phyloP scores from a whole-genome alignment of 2,797 vertebrate genomes.

The Leptoclinus maculatus region DNA sequence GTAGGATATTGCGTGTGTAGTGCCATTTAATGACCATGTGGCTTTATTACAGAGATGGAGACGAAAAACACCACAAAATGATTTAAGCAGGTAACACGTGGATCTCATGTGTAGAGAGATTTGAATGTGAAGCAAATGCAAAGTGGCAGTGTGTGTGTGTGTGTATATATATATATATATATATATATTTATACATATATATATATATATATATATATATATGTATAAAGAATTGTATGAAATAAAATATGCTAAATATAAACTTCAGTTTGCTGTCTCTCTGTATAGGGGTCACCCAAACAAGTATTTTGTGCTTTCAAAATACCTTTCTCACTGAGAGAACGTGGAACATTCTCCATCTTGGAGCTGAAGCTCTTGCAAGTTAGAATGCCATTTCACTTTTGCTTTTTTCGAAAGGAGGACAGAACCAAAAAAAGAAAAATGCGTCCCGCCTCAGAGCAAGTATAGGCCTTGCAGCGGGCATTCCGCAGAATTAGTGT shows the following conservation, averaged over 20 bases:
- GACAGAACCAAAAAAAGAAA: background rate
- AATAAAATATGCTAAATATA: background rate
- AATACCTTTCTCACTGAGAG: conserved; percentile 5
- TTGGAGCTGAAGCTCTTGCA: conserved; percentile 10
- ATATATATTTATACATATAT: too few relatives aligned
- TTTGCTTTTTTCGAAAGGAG: conserved; percentile 32
- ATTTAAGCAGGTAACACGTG: background rate
- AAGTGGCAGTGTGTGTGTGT: background rate
- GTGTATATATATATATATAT: too few relatives aligned
- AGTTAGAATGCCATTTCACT: conserved; percentile 43
- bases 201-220: too few relatives aligned
- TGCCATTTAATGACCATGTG: conserved; percentile 17
- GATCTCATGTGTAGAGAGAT: background rate
- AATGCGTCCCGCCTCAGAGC: conserved; percentile 24
- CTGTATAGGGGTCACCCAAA: background rate
- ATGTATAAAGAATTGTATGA: background rate
- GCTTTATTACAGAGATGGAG: background rate
- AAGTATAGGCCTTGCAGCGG: conserved; percentile 42
- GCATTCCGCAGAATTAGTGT: conserved; percentile 59
- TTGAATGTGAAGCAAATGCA: background rate
- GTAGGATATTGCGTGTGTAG: background rate
- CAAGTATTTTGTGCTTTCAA: conserved; percentile 22
- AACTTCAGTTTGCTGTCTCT: background rate
- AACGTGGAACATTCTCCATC: conserved; percentile 19
- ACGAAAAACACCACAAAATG: background rate